phyloP scores from a whole-genome alignment of 1,140 invertebrate species.

The Cylas formicarius region DNA sequence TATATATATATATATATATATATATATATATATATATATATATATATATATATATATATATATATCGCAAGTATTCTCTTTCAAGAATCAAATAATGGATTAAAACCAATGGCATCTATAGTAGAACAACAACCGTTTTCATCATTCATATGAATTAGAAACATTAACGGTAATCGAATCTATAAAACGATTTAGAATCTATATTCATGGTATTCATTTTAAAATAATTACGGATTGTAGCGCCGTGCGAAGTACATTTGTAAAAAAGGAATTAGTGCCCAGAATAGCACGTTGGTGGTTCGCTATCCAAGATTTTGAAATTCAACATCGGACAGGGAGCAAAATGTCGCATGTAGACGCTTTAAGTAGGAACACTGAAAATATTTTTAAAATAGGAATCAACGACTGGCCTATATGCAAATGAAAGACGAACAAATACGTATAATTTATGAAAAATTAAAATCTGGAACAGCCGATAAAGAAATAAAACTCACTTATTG shows the following conservation, averaged over 20 bases:
- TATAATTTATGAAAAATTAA: background rate
- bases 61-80: conserved; percentile 33
- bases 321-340: conserved; percentile 29
- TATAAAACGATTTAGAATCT: conserved; percentile 30
- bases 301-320: conserved; percentile 35
- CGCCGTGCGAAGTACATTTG: conserved; percentile 22
- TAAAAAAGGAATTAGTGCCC: conserved; percentile 28
- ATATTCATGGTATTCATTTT: conserved; percentile 26
- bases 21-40: too few species aligned
- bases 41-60: background rate
- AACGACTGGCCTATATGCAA: background rate
- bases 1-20: too few species aligned
- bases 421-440: background rate
- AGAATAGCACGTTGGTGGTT: conserved; percentile 35
- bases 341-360: conserved; percentile 20
- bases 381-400: background rate
- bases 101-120: conserved; percentile 42
- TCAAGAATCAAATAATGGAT: conserved; percentile 26
- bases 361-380: conserved; percentile 16
- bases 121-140: conserved; percentile 42
- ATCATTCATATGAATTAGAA: conserved; percentile 35
- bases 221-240: conserved; percentile 34
- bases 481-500: background rate
- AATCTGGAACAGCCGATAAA: background rate
- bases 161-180: conserved; percentile 29